Conservation (phyloP, 92 coral and sea anemone species). For the Palythoa heliodiscus region DNA sequence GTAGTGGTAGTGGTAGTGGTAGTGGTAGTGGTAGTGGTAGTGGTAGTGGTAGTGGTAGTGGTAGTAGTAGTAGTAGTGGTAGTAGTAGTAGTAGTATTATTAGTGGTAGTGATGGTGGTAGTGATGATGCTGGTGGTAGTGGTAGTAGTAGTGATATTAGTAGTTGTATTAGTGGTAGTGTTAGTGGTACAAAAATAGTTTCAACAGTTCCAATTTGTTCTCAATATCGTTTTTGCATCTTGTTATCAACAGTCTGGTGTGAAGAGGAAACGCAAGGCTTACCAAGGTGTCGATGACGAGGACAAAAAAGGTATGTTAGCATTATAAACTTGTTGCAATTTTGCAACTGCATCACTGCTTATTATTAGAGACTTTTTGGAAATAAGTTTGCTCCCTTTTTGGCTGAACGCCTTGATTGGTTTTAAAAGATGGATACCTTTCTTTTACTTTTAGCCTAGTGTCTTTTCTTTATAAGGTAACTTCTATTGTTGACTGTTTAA, state of each 20-base stretch:
- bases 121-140: background rate
- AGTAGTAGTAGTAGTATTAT: background rate
- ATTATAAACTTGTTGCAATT: background rate
- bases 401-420: background rate
- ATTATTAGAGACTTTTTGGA: background rate
- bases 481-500: background rate
- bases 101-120: background rate
- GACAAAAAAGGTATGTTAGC: slow-evolving; percentile 17
- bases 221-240: background rate
- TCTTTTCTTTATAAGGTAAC: too few relatives aligned
- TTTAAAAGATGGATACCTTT: too few relatives aligned
- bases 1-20: background rate
- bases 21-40: background rate
- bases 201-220: background rate
- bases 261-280: slow-evolving; percentile 22
- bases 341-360: background rate
- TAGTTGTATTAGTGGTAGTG: too few relatives aligned
- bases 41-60: background rate
- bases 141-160: background rate
- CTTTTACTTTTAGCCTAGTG: too few relatives aligned
- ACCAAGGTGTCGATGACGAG: slow-evolving; percentile 16
- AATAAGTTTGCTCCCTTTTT: background rate
- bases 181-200: too few relatives aligned
- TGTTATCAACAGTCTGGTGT: slow-evolving; percentile 10
- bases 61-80: background rate